phyloP scores from a whole-genome alignment of 2,113 vertebrate species.

The Lonchura striata region DNA sequence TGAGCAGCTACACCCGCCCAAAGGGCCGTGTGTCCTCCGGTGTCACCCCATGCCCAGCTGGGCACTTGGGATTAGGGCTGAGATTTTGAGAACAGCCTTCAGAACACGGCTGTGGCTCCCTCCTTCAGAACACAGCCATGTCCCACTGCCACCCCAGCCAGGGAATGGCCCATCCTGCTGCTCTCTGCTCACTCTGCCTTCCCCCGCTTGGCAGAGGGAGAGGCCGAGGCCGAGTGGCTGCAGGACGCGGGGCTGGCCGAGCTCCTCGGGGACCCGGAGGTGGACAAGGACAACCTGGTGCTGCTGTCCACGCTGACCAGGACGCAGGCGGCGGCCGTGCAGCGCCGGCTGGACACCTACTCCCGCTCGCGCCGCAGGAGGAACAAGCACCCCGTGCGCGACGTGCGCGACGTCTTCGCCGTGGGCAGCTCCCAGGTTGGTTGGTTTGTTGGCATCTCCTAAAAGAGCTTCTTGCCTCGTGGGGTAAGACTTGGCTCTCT shows the following conservation, averaged over 20 bases:
- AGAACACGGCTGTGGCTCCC: not conserved
- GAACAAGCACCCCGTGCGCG: slow-evolving; percentile 78
- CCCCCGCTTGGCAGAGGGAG: slow-evolving; percentile 74
- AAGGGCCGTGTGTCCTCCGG: accelerated
- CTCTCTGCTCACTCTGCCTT: not conserved
- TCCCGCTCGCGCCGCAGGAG: slow-evolving; percentile 79
- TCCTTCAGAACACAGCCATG: too few species aligned
- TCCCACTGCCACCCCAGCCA: not conserved
- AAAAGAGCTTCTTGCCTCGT: accelerated
- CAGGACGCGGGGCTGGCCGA: slow-evolving; percentile 82
- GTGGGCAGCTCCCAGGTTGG: slow-evolving; percentile 64
- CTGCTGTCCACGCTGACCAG: slow-evolving; percentile 87
- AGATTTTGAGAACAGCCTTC: accelerated
- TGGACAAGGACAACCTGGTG: slow-evolving; percentile 74
- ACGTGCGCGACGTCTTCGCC: slow-evolving; percentile 84
- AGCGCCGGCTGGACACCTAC: slow-evolving; percentile 82
- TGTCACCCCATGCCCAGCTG: too few species aligned
- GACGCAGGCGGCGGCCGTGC: slow-evolving; percentile 84
- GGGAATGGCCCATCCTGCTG: accelerated
- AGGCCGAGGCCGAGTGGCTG: slow-evolving; percentile 87
- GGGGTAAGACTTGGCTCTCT: not conserved
- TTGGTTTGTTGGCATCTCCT: not conserved
- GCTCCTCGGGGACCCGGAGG: slow-evolving; percentile 75
- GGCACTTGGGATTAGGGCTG: not conserved
- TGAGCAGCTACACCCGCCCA: too few species aligned